These are phyloP conservation scores for Elegia similella DNA, from an alignment of 2,888 invertebrate genomes.

Conservation along the genomic window DNA sequence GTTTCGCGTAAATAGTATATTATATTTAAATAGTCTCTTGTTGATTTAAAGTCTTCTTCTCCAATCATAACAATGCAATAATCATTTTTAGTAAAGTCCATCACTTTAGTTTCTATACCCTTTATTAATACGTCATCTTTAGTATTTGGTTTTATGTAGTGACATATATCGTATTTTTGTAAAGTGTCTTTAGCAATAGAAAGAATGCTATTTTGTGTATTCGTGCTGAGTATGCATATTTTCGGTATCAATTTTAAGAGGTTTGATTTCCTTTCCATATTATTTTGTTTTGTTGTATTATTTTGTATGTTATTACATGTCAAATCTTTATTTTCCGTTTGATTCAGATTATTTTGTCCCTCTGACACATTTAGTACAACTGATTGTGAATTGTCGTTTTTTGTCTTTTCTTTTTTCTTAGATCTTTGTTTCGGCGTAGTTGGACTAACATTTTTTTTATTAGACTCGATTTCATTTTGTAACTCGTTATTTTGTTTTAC, in stretches of 20 bases:
- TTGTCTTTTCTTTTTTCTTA: too few relatives aligned
- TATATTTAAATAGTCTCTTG: conserved; percentile 4
- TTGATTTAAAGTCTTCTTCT: too few relatives aligned
- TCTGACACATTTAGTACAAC: too few relatives aligned
- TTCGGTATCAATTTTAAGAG: not conserved
- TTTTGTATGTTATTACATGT: too few relatives aligned
- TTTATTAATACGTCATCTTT: not conserved
- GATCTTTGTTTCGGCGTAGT: not conserved
- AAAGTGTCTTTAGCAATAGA: not conserved
- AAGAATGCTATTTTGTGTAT: not conserved
- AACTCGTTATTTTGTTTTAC: not conserved
- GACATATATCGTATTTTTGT: not conserved
- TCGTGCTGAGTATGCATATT: conserved; percentile 12
- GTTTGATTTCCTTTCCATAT: too few relatives aligned
- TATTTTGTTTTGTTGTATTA: not conserved
- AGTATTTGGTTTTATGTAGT: not conserved
- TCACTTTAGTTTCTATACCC: conserved; percentile 9
- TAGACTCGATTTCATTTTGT: not conserved
- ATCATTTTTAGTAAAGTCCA: not conserved
- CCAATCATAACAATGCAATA: conserved; percentile 11
- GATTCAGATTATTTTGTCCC: too few relatives aligned
- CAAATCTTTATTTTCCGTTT: too few relatives aligned
- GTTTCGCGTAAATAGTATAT: not conserved
- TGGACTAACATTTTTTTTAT: not conserved
- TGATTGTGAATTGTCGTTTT: too few relatives aligned